Base-by-base conservation (phyloP, 2,113 vertebrate species). In the Vulpes vulpes region DNA sequence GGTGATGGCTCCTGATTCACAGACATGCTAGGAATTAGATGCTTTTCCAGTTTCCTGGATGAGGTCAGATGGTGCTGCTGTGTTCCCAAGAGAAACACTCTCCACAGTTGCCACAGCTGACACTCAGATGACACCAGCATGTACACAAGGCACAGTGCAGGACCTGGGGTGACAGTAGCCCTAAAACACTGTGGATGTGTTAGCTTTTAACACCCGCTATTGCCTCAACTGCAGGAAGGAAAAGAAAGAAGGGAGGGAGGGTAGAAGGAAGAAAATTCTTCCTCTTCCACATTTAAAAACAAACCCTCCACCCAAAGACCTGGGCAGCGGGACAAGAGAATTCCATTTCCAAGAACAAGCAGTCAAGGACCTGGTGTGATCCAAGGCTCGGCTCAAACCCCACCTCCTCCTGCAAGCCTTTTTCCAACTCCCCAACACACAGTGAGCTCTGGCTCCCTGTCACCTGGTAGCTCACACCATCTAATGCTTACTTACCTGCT, bases 301-400 rank as follows among this genome's bases (percentile, higher is more conserved):
- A 57, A 11, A 17, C 43, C 16, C 43, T 93, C 85, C 30, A 38
- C 23, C 71, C 73, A 92, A 83, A 92, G 49, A 91, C 95, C 43
- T 79, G 69, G 91, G 78, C 82, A 96, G 16, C 74, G 8, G 15
- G 35, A 86, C 89, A 96, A 91, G 89, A 95, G 65, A 97, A 76
- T 62, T 55, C 49, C 20, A 49, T 93, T 95, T 96, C 71, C 81
- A 92, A 90, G 79, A 98, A 95, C 74, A 78, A 25, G 0, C 78
- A 30, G 74, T 71, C 79, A 38, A 84, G 27, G 59, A 20, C 38
- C 53, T 19, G 55, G 43, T 3, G 62, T 49, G 43, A n/a, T 38
- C n/a, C 8, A 83, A 91, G 60, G 17, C 11, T 32, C 83, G 60
- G 17, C 11, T 32, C 83, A 97, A 87, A 65, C 38, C 4, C 57